phyloP scores from a whole-genome alignment of 2,113 vertebrate genomes.

The Macrotis lagotis region DNA sequence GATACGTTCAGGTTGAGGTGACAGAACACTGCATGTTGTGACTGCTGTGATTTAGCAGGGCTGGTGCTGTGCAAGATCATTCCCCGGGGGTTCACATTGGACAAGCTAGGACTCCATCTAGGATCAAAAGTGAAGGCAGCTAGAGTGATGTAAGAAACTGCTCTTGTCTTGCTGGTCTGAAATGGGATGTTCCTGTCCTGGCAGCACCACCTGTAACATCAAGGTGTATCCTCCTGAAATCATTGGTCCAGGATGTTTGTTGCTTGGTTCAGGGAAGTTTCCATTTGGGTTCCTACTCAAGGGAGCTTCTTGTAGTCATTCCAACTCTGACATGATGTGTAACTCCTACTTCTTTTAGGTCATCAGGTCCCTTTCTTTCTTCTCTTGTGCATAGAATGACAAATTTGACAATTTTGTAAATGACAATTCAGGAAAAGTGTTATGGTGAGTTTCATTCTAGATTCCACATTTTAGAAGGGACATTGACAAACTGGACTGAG shows the following conservation, averaged over 20 bases:
- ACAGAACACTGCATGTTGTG: background rate
- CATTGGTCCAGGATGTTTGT: background rate
- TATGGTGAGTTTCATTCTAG: background rate
- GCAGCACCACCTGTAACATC: background rate
- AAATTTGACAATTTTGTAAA: too few species aligned
- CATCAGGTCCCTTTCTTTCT: background rate
- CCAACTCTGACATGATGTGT: background rate
- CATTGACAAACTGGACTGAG: background rate
- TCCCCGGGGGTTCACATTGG: slow-evolving; percentile 50
- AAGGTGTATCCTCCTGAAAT: background rate
- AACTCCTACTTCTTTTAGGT: background rate
- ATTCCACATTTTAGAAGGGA: background rate
- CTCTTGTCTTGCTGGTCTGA: slow-evolving; percentile 71
- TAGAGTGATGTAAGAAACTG: slow-evolving; percentile 73
- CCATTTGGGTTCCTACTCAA: background rate
- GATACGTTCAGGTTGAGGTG: slow-evolving; percentile 56
- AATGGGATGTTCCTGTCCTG: slow-evolving; percentile 64
- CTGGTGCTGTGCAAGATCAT: slow-evolving; percentile 55
- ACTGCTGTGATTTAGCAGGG: background rate
- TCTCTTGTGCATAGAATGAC: background rate
- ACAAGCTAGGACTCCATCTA: slow-evolving; percentile 50
- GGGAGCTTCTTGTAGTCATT: background rate
- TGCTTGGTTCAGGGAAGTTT: background rate
- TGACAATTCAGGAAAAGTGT: background rate
- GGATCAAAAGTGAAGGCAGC: slow-evolving; percentile 61